Conservation (phyloP, 2,888 invertebrate species). For the Linnaemya tessellans region DNA sequence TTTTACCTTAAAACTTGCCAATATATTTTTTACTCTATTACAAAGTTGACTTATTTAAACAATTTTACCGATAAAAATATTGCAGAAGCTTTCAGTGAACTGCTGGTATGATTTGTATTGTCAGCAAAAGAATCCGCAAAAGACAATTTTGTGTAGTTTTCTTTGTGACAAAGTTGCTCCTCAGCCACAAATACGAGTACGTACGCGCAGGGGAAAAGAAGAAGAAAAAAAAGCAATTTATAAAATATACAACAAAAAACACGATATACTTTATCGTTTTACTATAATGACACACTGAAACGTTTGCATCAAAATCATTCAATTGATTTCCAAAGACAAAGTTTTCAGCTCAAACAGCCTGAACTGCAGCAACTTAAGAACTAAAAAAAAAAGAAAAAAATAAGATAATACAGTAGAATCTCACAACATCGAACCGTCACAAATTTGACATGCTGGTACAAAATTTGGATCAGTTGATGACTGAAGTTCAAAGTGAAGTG, state of each 20-base stretch:
- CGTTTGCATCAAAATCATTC: conserved; percentile 66
- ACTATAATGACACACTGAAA: conserved; percentile 36
- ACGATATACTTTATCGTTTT: conserved; percentile 48
- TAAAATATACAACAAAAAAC: conserved; percentile 11
- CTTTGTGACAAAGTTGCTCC: conserved; percentile 3
- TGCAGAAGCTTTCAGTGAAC: background rate
- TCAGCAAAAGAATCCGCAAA: background rate
- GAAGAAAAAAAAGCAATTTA: background rate
- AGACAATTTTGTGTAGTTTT: background rate
- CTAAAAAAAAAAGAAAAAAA: background rate
- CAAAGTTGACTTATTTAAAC: background rate
- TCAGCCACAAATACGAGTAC: background rate
- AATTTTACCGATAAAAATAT: background rate
- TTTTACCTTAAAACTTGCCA: background rate
- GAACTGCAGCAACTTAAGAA: conserved; percentile 21
- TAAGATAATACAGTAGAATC: no score
- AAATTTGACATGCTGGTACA: no score
- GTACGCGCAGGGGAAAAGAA: background rate
- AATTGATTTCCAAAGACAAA: conserved; percentile 65
- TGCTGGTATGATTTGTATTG: background rate
- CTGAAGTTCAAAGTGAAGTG: no score
- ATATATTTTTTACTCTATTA: background rate
- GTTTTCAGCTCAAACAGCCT: conserved; percentile 5
- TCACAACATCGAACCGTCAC: no score
- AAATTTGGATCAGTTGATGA: no score